phyloP scores from a whole-genome alignment of 2,888 invertebrate species.

The Leptinotarsa haldemani region DNA sequence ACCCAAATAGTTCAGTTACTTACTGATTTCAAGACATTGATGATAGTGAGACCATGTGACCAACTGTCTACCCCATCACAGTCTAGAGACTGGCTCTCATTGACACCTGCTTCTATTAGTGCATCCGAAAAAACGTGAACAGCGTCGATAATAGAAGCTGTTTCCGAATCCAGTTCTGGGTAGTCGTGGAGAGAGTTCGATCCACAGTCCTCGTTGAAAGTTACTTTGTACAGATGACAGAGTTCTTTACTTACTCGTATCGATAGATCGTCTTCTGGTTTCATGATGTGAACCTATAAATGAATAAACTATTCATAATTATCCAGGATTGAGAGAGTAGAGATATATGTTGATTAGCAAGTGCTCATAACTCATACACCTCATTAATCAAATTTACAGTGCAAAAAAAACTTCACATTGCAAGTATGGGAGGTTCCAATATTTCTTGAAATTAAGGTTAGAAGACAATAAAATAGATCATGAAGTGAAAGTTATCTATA shows the following conservation, averaged over 20 bases:
- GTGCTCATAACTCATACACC: no score
- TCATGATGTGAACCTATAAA: conserved; percentile 35
- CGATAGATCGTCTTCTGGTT: conserved; percentile 65
- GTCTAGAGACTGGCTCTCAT: conserved; percentile 56
- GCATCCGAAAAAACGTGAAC: conserved; percentile 84
- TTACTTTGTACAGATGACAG: conserved; percentile 45
- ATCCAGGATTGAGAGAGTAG: no score
- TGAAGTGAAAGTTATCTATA: no score
- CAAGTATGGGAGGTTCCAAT: no score
- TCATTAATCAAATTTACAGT: no score
- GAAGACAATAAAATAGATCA: no score
- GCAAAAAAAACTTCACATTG: no score
- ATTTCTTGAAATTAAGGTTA: no score
- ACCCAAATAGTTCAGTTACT: conserved; percentile 55
- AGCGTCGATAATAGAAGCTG: conserved; percentile 87
- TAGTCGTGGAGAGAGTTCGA: background rate
- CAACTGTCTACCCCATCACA: conserved; percentile 76
- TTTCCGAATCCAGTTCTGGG: conserved; percentile 67
- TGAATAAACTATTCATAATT: background rate
- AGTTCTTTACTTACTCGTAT: conserved; percentile 65
- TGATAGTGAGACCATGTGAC: conserved; percentile 84
- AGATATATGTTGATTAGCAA: no score
- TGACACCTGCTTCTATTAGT: conserved; percentile 70
- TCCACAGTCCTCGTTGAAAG: conserved; percentile 35
- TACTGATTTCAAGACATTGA: conserved; percentile 86